A percentile compares a stretch with the other conserved stretches of the same genome.
Evolutionary conservation across 2,888 invertebrate species (phyloP).

Genomic region (Eilema griseolum): DNA sequence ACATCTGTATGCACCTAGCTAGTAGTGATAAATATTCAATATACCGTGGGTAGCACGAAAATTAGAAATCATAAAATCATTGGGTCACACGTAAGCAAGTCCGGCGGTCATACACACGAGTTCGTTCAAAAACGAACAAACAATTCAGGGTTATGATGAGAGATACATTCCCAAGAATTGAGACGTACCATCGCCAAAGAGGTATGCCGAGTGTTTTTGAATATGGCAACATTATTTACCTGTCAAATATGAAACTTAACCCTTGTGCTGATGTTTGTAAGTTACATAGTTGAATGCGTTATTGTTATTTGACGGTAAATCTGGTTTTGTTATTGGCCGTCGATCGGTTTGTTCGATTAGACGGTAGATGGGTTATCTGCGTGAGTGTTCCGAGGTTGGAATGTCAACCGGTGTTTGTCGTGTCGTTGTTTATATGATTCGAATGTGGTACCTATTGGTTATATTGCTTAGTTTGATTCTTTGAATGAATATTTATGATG

Average conservation of each 20-base stretch:
- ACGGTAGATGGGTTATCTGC: conserved; percentile 73
- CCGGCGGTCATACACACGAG: conserved; percentile 45
- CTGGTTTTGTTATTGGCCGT: conserved; percentile 48
- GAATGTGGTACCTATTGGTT: conserved; percentile 45
- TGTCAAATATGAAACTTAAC: conserved; percentile 24
- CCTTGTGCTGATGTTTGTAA: conserved; percentile 43
- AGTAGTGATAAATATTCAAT: background rate
- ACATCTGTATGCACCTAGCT: too few species aligned
- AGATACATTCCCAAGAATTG: conserved; percentile 77
- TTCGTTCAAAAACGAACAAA: conserved; percentile 51
- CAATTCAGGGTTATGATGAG: conserved; percentile 62
- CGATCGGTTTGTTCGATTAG: conserved; percentile 76
- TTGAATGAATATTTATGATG: conserved; percentile 18
- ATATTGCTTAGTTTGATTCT: conserved; percentile 21
- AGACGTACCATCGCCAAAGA: conserved; percentile 75
- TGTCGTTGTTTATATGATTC: conserved; percentile 55
- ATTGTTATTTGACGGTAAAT: background rate
- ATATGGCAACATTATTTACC: conserved; percentile 36
- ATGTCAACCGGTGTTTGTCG: conserved; percentile 60
- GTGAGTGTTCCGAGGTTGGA: conserved; percentile 74
- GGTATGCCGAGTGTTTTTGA: conserved; percentile 68
- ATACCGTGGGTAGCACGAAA: background rate
- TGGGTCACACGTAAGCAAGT: conserved; percentile 9
- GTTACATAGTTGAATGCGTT: conserved; percentile 40
- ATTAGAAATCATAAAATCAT: background rate